Evolutionary conservation across 2,797 vertebrate species (phyloP), one percentile per base, ranked within the genome.

Genomic region (Pteronotus mesoamericanus): DNA sequence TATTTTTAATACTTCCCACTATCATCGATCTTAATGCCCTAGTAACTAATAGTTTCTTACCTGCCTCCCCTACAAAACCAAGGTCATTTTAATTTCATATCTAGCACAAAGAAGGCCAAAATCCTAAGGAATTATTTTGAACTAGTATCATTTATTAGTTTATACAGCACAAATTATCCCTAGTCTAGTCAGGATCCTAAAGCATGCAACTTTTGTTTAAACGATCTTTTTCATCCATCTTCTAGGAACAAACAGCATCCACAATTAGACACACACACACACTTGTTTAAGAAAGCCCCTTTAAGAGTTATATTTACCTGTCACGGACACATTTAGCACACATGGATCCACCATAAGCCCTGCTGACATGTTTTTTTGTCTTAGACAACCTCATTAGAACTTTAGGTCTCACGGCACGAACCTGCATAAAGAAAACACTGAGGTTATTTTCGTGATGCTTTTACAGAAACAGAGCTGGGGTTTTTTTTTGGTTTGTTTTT

Each of bases 311-410:
- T 0, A 29, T 78, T 98, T 97, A 99, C 99, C 99, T 99, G 99
- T 99, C 99, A 0, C 99, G 99, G 91, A 99, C 99, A 98, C 99
- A 99, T 97, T 99, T 99, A 69, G 99, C 99, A 74, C 99, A 99
- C 99, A 99, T 99, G 98, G 99, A 99, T 29, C 99, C 99, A 74
- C 99, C 99, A 7, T 99, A 99, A 46, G 99, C 99, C 97, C 99
- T 99, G 99, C 99, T 99, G 92, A 99, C 99, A 0, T 99, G 99
- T 97, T 99, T 99, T 98, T 99, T 99, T 0, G 99, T 99, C 98
- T 99, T 99, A 22, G 99, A 99, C 96, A 99, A 98, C 97, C 99
- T 99, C 99, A 99, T 99, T 39, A 99, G 99, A 94, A 99, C 99
- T 98, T 99, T 99, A 95, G 99, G 99, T 96, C 99, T 99, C 96